Percentiles rank a stretch among this genome's conserved stretches.
Evolutionary conservation across 2,797 vertebrate genomes (phyloP).

Genomic region (Peromyscus melanophrys): DNA sequence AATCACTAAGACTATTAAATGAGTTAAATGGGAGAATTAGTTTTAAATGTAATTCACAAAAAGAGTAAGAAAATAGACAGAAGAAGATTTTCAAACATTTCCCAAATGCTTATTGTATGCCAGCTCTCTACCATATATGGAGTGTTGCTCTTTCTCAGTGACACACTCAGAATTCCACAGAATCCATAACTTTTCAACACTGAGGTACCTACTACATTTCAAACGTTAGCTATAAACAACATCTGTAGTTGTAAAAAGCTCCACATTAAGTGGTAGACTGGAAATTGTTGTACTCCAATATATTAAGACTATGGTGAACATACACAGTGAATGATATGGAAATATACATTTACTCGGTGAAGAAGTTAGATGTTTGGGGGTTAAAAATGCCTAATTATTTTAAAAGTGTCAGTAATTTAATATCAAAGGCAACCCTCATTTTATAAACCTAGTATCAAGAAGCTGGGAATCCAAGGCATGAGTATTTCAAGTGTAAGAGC

Average conservation of each 20-base stretch:
- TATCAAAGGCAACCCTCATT: not conserved
- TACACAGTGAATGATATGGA: not conserved
- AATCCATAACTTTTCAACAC: not conserved
- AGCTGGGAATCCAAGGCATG: not conserved
- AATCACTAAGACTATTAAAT: not conserved
- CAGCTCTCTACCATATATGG: not conserved
- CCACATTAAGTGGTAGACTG: not conserved
- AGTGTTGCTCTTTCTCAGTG: not conserved
- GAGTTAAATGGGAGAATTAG: slow-evolving; percentile 38
- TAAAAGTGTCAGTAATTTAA: not conserved
- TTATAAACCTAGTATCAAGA: not conserved
- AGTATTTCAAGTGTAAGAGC: not conserved
- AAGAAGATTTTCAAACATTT: not conserved
- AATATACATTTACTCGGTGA: not conserved
- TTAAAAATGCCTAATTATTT: not conserved
- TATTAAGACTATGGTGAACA: not conserved
- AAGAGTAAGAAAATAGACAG: not conserved
- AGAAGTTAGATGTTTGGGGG: not conserved
- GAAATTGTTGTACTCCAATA: not conserved
- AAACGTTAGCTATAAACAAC: not conserved
- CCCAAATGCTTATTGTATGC: not conserved
- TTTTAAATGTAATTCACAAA: not conserved
- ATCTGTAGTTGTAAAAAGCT: not conserved
- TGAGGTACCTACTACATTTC: not conserved
- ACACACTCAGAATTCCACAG: not conserved